Conservation (phyloP, 2,888 invertebrate species). For the Tenthredo mesomela region DNA sequence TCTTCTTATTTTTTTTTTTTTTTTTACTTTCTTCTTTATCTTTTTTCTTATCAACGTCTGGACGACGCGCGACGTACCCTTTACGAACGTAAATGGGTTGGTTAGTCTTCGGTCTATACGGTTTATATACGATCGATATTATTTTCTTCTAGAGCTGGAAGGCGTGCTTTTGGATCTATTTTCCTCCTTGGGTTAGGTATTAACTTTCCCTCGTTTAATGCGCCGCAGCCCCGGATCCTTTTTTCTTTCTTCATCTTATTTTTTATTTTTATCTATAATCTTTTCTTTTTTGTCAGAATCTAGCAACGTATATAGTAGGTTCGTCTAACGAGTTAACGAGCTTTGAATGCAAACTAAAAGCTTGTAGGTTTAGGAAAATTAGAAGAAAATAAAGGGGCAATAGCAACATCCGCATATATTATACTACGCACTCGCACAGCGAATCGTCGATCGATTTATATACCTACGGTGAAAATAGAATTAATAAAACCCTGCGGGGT, state of each 20-base stretch:
- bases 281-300: conserved; percentile 1
- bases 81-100: conserved; percentile 34
- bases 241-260: conserved; percentile 45
- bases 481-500: background rate
- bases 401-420: background rate
- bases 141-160: background rate
- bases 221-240: conserved; percentile 6
- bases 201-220: conserved; percentile 24
- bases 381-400: conserved; percentile 2
- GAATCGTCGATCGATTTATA: background rate
- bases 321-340: conserved; percentile 48
- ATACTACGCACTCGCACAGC: background rate
- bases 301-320: background rate
- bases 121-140: conserved; percentile 36
- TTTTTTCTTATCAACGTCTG: conserved; percentile 48
- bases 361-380: background rate
- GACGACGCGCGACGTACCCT: conserved; percentile 49
- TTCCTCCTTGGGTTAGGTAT: background rate
- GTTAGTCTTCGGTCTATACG: conserved; percentile 13
- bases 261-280: background rate
- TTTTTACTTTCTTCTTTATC: conserved; percentile 13
- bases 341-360: conserved; percentile 53
- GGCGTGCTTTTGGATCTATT: conserved; percentile 17
- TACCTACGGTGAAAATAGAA: background rate
- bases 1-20: conserved; percentile 5